Base-by-base conservation (phyloP, 2,113 vertebrate species). In the Nothoprocta pentlandii region DNA sequence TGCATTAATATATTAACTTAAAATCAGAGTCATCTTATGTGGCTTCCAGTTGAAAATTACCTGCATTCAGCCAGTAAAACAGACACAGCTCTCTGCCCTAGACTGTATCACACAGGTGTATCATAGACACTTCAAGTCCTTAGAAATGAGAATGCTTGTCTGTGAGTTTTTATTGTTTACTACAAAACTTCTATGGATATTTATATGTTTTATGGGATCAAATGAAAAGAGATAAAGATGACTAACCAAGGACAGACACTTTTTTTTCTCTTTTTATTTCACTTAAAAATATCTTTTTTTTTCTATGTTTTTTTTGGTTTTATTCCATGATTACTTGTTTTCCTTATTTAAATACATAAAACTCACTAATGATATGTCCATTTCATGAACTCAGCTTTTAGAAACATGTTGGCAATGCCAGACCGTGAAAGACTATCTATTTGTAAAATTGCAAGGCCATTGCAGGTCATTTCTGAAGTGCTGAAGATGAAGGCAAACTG, bases 41-140 rank as follows among this genome's bases (percentile, higher is more conserved):
- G 26, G 3, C 15, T 78, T 90, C 19, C 16, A 70, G 39, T 4
- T 32, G 26, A 49, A 71, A 66, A 39, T 44, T 64, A 54, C 9
- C 26, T 14, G 12, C 9, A 67, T 54, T 75, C 23, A 67, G 5
- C 22, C 80, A 39, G 12, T 67, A 47, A 62, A 80, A 0, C 4
- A 87, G 9, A 4, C 7, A 41, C 15, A 73, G 47, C 7, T 4
- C 2, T 41, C 32, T 79, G 7, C 10, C 9, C 16, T 22, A 68
- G 53, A 73, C 67, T 39, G 14, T 5, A 26, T 10, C 16, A 47
- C 9, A 53, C 0, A 69, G 2, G 4, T 1, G 1, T 17, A 32
- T n/a, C 6, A 36, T 0, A 78, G 61, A 59, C 17, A 41, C 28
- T 80, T 71, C 21, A 64, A n/a, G 51, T 81, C 41, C 16, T 3